Evolutionary conservation across 2,888 invertebrate species (phyloP), one percentile per base, ranked within the genome.

Genomic region (Cremastinae sp.): DNA sequence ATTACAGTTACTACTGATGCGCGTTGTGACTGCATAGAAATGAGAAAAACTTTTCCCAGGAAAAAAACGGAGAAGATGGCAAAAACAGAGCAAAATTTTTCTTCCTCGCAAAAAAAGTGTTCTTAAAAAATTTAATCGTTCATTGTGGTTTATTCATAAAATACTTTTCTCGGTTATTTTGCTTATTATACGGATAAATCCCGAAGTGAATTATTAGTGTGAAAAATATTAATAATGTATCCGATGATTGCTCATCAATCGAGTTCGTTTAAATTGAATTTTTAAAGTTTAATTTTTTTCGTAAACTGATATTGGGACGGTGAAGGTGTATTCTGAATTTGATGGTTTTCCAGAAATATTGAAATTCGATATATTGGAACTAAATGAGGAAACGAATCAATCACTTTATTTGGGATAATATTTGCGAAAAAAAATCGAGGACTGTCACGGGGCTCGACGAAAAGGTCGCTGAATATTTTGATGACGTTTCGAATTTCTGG

Each of bases 1-100:
- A 79, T 79, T 79, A 79, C 76, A 74, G 76, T 56, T 49, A 64
- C 74, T 62, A 64, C 69, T 68, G 28, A 28, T 28, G 2, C 28
- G 28, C 59, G 45, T 61, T 59, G 47, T 45, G 69, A 14, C 56
- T 61, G 59, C 53, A 10, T 73, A 53, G 54, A 16, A 10, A 12
- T 8, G 10, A 22, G 59, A 20, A n/a, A 22, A 36, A 22, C 5
- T 9, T 8, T 18, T 0, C 9, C 12, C 41, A 14, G 38, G 10
- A 12, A 28, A 8, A n/a, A 1, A 14, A 10, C 16, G 1, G 20
- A 16, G 28, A n/a, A 4, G 74, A 34, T 47, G 20, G 8, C 20
- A 28, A 56, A 61, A 74, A 74, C 49, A 38, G 36, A 66, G 54
- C 61, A 59, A 51, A 61, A 54, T n/a, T n/a, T n/a, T n/a, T n/a